Evolutionary conservation across 2,797 vertebrate genomes (phyloP).

Genomic region (Salarias fasciatus): DNA sequence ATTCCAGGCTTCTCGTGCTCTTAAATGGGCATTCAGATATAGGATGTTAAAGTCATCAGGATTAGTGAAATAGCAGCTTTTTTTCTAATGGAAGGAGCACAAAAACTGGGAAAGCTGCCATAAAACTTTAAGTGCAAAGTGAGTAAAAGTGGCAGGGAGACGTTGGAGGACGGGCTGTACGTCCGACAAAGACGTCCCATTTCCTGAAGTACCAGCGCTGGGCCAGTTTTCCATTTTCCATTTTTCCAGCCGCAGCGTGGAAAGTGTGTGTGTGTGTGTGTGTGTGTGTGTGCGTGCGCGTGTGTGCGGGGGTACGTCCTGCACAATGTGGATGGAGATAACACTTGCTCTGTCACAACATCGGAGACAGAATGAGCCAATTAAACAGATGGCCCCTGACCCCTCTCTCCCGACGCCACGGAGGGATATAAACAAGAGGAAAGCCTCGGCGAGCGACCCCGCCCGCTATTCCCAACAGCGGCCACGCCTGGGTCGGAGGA

Average conservation of each 20-base stretch:
- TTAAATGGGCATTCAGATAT: no score
- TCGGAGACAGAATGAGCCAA: slow-evolving; percentile 55
- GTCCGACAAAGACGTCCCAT: slow-evolving; percentile 55
- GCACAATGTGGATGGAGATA: slow-evolving; percentile 63
- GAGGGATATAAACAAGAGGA: slow-evolving; percentile 66
- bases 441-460: slow-evolving; percentile 41
- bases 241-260: slow-evolving; percentile 61
- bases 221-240: slow-evolving; percentile 69
- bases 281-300: no score
- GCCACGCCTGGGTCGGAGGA: slow-evolving; percentile 32
- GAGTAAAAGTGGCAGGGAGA: slow-evolving; percentile 47
- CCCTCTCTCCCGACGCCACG: slow-evolving; percentile 31
- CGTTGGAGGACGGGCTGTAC: slow-evolving; percentile 30
- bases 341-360: slow-evolving; percentile 70
- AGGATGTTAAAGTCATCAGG: slow-evolving; percentile 47
- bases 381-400: slow-evolving; percentile 67
- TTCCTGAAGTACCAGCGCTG: slow-evolving; percentile 56
- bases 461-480: slow-evolving; percentile 49
- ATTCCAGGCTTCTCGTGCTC: no score
- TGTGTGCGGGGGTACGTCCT: slow-evolving; percentile 51
- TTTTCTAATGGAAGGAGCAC: slow-evolving; percentile 11
- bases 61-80: slow-evolving; percentile 29
- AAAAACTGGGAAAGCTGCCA: slow-evolving; percentile 25
- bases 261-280: no score
- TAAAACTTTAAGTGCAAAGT: slow-evolving; percentile 16